These are phyloP conservation scores for Lutjanus argentimaculatus DNA, from an alignment of 2,797 vertebrate species.

Conservation along the genomic window DNA sequence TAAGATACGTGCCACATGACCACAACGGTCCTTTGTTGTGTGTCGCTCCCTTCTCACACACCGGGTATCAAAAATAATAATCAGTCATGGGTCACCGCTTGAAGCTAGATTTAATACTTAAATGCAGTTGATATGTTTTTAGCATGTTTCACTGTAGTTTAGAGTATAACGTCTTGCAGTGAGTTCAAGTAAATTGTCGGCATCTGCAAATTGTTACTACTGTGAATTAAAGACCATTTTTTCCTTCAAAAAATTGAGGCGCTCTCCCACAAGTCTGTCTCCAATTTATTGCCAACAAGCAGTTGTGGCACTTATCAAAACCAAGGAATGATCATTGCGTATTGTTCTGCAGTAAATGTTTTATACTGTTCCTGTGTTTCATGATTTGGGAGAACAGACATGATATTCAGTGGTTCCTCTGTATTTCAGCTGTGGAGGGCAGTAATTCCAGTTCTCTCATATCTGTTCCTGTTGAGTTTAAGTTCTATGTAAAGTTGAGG, in stretches of 20 bases:
- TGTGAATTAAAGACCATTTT: neutral
- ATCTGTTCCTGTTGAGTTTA: too few species aligned
- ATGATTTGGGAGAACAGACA: neutral
- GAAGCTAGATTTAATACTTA: neutral
- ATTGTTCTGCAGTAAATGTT: neutral
- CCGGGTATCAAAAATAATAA: neutral
- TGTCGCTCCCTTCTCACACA: neutral
- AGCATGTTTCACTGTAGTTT: neutral
- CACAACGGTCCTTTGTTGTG: neutral
- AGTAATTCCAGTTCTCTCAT: too few species aligned
- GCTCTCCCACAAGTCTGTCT: conserved; percentile 24
- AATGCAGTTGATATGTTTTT: conserved; percentile 13
- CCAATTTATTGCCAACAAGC: conserved; percentile 15
- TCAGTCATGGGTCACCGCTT: neutral
- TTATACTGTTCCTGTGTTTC: neutral
- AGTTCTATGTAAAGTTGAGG: too few species aligned
- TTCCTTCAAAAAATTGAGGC: too few species aligned
- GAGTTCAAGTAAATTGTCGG: conserved; percentile 28
- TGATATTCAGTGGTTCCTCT: neutral
- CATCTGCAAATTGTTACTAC: conserved; percentile 50
- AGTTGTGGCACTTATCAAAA: conserved; percentile 6
- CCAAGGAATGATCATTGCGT: neutral
- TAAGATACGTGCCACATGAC: neutral
- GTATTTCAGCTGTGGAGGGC: too few species aligned
- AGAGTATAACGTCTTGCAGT: neutral